phyloP scores from a whole-genome alignment of 2,113 vertebrate species.

The Esox niger region DNA sequence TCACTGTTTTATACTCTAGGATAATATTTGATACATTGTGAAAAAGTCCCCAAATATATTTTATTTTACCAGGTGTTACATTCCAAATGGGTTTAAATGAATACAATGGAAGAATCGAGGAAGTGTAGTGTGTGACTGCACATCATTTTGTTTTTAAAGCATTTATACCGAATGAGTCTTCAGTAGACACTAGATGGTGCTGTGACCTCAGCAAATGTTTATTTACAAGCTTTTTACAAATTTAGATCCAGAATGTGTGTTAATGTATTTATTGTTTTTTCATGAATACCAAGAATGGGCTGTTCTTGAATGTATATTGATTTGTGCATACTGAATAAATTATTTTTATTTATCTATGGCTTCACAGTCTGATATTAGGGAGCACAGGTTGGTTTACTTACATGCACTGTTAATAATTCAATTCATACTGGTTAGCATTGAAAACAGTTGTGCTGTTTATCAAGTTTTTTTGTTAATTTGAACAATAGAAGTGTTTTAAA shows the following conservation, averaged over 20 bases:
- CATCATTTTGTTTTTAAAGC: background rate
- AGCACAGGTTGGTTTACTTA: background rate
- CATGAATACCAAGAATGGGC: background rate
- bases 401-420: background rate
- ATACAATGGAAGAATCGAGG: background rate
- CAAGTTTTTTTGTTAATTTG: no score
- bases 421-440: no score
- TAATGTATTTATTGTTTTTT: conserved; percentile 29
- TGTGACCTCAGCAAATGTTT: conserved; percentile 31
- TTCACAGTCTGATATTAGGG: no score
- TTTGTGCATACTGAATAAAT: conserved; percentile 38
- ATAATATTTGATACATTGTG: background rate
- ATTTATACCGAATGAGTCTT: background rate
- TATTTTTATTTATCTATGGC: conserved; percentile 23
- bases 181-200: conserved; percentile 51
- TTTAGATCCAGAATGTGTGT: background rate
- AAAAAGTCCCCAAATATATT: background rate
- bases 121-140: background rate
- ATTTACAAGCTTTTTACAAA: background rate
- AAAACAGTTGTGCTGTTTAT: no score
- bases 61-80: background rate
- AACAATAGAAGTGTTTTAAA: no score
- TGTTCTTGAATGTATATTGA: conserved; percentile 11
- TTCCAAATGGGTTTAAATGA: background rate
- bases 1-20: background rate